phyloP scores from a whole-genome alignment of 2,888 invertebrate species.

The Salticus scenicus region DNA sequence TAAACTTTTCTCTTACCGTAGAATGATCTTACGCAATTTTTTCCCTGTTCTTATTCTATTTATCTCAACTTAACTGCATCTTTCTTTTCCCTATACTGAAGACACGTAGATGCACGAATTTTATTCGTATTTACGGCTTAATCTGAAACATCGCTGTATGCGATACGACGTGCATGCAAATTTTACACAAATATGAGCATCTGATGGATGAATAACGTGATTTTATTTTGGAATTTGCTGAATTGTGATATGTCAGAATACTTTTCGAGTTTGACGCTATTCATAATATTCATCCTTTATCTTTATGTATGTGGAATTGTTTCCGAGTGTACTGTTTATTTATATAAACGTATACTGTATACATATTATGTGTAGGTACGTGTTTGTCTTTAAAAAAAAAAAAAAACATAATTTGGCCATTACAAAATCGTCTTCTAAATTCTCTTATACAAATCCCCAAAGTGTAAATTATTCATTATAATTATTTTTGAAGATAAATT shows the following conservation, averaged over 20 bases:
- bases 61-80: slow-evolving; percentile 7
- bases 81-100: background rate
- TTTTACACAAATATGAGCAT: slow-evolving; percentile 3
- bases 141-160: background rate
- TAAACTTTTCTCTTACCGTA: background rate
- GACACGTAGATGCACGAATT: background rate
- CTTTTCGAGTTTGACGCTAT: too few species aligned
- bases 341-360: too few species aligned
- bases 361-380: too few species aligned
- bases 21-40: slow-evolving; percentile 3
- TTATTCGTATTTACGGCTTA: background rate
- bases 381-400: too few species aligned
- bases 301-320: too few species aligned
- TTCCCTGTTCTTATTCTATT: slow-evolving; percentile 6
- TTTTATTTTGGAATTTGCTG: slow-evolving; percentile 11
- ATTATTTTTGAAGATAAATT: too few species aligned
- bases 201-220: slow-evolving; percentile 12
- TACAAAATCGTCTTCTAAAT: too few species aligned
- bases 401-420: too few species aligned
- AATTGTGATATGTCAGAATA: background rate
- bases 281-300: too few species aligned
- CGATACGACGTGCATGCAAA: background rate
- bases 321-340: too few species aligned
- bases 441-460: too few species aligned
- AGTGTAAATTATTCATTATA: too few species aligned